Conservation (phyloP, 2,113 vertebrate genomes). For the Tinamus guttatus region DNA sequence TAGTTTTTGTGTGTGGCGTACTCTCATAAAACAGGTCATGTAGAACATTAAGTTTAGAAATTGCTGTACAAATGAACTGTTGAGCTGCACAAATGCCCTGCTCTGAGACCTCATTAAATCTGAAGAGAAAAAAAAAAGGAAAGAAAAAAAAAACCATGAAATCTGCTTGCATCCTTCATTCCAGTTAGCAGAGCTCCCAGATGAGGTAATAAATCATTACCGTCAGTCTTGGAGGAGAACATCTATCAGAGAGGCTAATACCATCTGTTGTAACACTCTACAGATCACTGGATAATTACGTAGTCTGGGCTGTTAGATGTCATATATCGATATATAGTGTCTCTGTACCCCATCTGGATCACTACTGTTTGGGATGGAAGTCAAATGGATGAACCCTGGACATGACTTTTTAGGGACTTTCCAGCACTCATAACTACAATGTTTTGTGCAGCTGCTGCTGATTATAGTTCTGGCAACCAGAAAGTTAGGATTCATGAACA, state of each 20-base stretch:
- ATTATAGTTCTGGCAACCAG: neutral
- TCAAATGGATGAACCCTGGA: neutral
- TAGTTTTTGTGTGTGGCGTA: neutral
- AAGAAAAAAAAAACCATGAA: neutral
- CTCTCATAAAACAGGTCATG: neutral
- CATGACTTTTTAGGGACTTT: neutral
- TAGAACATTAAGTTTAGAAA: neutral
- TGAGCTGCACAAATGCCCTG: neutral
- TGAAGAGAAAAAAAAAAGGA: neutral
- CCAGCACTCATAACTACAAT: neutral
- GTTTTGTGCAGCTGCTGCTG: neutral
- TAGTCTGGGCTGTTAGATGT: neutral
- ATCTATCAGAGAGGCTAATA: neutral
- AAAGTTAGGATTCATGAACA: neutral
- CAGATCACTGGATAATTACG: neutral
- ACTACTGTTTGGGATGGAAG: accelerated
- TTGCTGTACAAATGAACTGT: neutral
- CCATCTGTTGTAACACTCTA: neutral
- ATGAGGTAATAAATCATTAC: neutral
- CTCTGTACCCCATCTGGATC: neutral
- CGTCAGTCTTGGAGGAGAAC: neutral
- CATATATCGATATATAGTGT: neutral
- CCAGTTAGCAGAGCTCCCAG: neutral
- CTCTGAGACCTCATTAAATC: neutral
- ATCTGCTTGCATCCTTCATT: neutral